phyloP scores from a whole-genome alignment of 2,888 invertebrate genomes.

The Leptogaster cylindrica region DNA sequence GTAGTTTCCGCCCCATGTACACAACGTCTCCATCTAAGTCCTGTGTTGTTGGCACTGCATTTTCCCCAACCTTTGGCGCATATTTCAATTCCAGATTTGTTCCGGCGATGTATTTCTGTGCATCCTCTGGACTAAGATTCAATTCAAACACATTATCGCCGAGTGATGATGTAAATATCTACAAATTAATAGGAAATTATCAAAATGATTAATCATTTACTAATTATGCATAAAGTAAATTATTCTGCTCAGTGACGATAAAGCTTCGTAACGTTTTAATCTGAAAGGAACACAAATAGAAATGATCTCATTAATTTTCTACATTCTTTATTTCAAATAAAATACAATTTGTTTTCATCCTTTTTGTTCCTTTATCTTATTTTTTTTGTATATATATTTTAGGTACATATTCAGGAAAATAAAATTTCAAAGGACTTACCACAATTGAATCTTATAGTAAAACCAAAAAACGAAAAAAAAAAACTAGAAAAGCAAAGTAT shows the following conservation, averaged over 20 bases:
- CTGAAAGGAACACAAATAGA: no score
- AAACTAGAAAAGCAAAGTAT: no score
- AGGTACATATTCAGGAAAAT: no score
- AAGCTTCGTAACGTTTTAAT: no score
- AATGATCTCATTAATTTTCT: no score
- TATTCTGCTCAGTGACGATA: no score
- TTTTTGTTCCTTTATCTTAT: no score
- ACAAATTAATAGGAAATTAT: not conserved
- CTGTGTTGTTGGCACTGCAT: conserved; percentile 61
- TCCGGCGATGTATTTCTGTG: conserved; percentile 57
- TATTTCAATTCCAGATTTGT: conserved; percentile 64
- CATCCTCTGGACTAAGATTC: conserved; percentile 65
- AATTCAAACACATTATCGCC: conserved; percentile 64
- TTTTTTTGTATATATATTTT: no score
- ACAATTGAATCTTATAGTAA: not conserved
- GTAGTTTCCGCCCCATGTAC: conserved; percentile 66
- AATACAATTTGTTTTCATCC: no score
- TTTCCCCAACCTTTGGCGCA: conserved; percentile 66
- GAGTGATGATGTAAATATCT: conserved; percentile 51
- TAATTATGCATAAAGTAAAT: no score
- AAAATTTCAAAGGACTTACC: no score
- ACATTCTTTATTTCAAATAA: no score
- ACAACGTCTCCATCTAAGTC: conserved; percentile 58
- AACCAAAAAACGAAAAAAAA: conserved; percentile 63
- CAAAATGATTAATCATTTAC: not conserved